Evolutionary conservation across 1,140 invertebrate genomes (phyloP).

Genomic region (Papilio helenus): DNA sequence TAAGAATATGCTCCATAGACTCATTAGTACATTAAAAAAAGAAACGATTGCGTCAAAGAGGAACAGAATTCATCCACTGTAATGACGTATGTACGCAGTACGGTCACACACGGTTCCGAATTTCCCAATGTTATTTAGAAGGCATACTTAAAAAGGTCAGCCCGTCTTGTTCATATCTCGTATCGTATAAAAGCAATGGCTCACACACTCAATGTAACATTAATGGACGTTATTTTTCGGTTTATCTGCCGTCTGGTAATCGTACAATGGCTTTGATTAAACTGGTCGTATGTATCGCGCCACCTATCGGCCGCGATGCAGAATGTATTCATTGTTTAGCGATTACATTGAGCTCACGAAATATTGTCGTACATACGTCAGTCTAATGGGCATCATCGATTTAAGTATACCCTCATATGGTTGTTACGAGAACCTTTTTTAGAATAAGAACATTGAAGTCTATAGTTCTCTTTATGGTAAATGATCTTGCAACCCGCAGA

Average conservation of each 20-base stretch:
- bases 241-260: constrained; percentile 25
- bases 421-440: constrained; percentile 18
- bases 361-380: constrained; percentile 24
- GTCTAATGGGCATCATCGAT: constrained; percentile 10
- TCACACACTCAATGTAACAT: constrained; percentile 28
- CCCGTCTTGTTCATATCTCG: constrained; percentile 1
- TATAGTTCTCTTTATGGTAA: constrained; percentile 5
- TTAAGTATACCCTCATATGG: constrained; percentile 1
- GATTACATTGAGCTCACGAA: constrained; percentile 27
- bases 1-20: neutral
- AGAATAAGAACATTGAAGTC: neutral
- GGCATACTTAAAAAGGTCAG: constrained; percentile 12
- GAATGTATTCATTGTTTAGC: constrained; percentile 22
- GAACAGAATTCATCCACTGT: neutral
- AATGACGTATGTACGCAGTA: neutral
- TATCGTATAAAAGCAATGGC: constrained; percentile 22
- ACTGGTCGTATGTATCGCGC: constrained; percentile 25
- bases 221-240: constrained; percentile 33
- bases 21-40: neutral
- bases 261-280: constrained; percentile 36
- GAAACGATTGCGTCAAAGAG: neutral
- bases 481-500: neutral
- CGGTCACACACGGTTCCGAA: neutral
- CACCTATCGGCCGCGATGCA: constrained; percentile 1
- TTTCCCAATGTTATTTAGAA: constrained; percentile 17